Base-by-base conservation (phyloP, 2,888 invertebrate genomes). In the Pristionchus fissidentatus region DNA sequence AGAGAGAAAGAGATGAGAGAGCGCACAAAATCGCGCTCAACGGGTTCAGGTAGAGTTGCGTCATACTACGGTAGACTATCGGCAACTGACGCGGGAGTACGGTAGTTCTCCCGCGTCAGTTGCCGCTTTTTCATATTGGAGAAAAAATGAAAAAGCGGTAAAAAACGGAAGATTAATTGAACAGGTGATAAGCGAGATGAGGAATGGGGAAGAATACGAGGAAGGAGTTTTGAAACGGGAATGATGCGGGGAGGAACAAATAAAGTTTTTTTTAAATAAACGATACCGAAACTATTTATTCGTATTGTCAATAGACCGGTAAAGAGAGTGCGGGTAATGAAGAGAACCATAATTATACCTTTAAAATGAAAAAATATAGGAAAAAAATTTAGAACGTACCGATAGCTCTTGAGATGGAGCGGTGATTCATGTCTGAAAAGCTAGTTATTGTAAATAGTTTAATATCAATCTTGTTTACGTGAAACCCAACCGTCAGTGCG, bases 351-450 rank as follows among this genome's bases (percentile, higher is more conserved):
- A 26, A 26, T 57, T 57, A 26, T 26, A 10, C 0, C 8, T 0
- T 57, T n/a, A 60, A 29, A 8, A 0, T 57, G 57, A 57, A 57
- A 10, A 60, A 29, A n/a, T 1, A n/a, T 29, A 57, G 29, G 22
- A 60, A 60, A 60, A 8, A 29, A 5, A 80, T 41, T 26, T 26
- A 80, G 15, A 5, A 85, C 88, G 84, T 57, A 88, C 88, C 84
- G 83, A 84, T 86, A 88, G 79, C 85, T 86, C 80, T 86, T 87
- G 46, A 88, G 86, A 43, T 86, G 86, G 0, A 87, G 85, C 10
- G 87, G 87, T 75, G 85, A 84, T 75, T 87, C 87, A 84, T 84
- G 82, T 84, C 86, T 88, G 85, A 7, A 87, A n/a, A n/a, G n/a
- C n/a, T n/a, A n/a, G n/a, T n/a, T n/a, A n/a, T n/a, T n/a, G n/a